Base-by-base conservation (phyloP, 2,113 vertebrate species). In the Muscicapa adusta region DNA sequence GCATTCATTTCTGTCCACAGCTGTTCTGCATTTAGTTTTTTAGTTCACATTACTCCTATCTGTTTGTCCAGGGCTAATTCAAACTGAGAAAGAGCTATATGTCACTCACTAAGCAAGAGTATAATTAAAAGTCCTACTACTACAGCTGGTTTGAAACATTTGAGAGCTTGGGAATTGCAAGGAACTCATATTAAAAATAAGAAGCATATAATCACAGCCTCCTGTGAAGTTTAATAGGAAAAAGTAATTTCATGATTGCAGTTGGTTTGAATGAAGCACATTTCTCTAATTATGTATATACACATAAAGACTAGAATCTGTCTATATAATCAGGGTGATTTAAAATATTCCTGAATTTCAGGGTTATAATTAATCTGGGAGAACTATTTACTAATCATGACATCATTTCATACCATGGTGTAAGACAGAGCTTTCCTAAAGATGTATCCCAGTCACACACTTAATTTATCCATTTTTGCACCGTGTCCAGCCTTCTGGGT, bases 181-280 rank as follows among this genome's bases (percentile, higher is more conserved):
- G 40, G 75, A 91, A 90, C 22, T 90, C 71, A 70, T 67, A 94
- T 90, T 96, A 91, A 95, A 96, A 95, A 94, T 66, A 80, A 93
- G 86, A 92, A 86, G 71, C 75, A 74, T 92, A 78, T 86, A 96
- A 96, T 96, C 94, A 96, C 75, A 95, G 75, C 63, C 90, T 94
- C 78, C 89, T 84, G 78, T 63, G 67, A 47, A 83, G 56, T 94
- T 96, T 90, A 97, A 91, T 80, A 56, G 74, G 82, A 48, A 86
- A 89, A 78, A 96, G 63, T 96, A 85, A 93, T 96, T 96, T 94
- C 79, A 85, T 95, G 78, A 96, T 91, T 96, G 88, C 93, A 91
- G 70, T 90, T 91, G 67, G 54, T 79, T 77, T 89, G 85, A 96
- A 73, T 66, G 58, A 95, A 95, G 51, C 89, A 80, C 16, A 80